These are phyloP conservation scores for Heterochromis multidens DNA, from an alignment of 2,113 vertebrate genomes.

Conservation along the genomic window DNA sequence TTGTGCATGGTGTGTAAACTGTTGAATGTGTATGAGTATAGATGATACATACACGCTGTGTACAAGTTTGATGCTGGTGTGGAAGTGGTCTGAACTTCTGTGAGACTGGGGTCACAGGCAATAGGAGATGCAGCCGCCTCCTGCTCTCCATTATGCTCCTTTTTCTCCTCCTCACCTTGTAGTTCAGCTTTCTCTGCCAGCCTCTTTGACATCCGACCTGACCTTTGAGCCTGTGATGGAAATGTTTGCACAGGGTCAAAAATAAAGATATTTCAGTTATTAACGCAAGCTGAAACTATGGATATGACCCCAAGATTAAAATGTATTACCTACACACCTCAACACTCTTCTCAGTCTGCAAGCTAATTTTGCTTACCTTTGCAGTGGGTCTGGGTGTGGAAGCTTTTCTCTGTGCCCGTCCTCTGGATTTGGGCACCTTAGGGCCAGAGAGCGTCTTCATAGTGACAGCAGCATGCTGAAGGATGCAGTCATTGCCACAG, in stretches of 20 bases:
- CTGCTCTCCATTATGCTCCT: conserved; percentile 46
- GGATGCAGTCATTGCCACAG: conserved; percentile 92
- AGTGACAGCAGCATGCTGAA: conserved; percentile 88
- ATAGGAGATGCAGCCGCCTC: conserved; percentile 70
- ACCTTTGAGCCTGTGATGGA: conserved; percentile 56
- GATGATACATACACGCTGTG: conserved; percentile 93
- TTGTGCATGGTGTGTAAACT: conserved; percentile 28
- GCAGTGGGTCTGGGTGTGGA: conserved; percentile 62
- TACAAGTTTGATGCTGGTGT: conserved; percentile 83
- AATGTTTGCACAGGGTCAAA: conserved; percentile 4
- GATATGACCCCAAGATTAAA: background rate
- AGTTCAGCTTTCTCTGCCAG: conserved; percentile 75
- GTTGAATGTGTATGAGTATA: conserved; percentile 74
- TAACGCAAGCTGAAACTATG: background rate
- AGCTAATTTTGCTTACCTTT: conserved; percentile 75
- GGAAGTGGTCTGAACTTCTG: conserved; percentile 84
- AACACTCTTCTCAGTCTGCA: background rate
- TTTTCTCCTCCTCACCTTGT: conserved; percentile 60
- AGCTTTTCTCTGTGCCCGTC: conserved; percentile 71
- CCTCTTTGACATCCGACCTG: conserved; percentile 44
- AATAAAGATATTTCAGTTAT: background rate
- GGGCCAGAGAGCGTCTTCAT: conserved; percentile 86
- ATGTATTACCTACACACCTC: background rate
- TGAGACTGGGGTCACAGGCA: conserved; percentile 89
- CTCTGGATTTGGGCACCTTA: conserved; percentile 78